Evolutionary conservation across 2,113 vertebrate species (phyloP).

Genomic region (Nerophis ophidion): DNA sequence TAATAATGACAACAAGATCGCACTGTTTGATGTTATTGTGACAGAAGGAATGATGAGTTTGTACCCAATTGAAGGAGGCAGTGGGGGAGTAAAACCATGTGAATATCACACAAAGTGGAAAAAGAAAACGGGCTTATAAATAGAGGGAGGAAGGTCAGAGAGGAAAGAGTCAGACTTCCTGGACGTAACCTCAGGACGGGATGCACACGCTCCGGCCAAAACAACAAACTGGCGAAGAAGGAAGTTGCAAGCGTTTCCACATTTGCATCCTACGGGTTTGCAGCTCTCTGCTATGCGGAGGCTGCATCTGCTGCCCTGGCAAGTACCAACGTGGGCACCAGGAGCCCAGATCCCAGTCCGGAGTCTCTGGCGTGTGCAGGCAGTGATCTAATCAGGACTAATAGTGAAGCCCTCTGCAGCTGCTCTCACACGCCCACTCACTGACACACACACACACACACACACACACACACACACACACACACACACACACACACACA

Average conservation of each 20-base stretch:
- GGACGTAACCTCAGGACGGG: constrained; percentile 38
- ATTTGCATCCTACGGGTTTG: not conserved
- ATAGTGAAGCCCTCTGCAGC: constrained; percentile 56
- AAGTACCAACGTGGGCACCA: no score
- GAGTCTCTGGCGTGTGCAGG: constrained; percentile 15
- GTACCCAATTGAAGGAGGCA: not conserved
- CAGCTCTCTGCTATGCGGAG: no score
- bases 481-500: constrained; percentile 54
- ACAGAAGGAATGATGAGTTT: no score
- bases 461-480: constrained; percentile 43
- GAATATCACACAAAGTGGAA: constrained; percentile 7
- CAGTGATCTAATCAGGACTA: constrained; percentile 55
- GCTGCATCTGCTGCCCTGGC: no score
- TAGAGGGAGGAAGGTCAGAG: constrained; percentile 63
- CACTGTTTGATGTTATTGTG: no score
- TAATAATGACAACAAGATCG: no score
- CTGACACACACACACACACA: constrained; percentile 49
- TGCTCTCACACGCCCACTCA: constrained; percentile 61
- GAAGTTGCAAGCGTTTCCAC: not conserved
- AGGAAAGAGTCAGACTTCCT: constrained; percentile 63
- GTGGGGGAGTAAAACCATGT: not conserved
- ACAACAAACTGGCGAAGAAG: not conserved
- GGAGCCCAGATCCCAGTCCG: no score
- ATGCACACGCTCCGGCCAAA: constrained; percentile 30
- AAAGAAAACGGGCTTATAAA: constrained; percentile 35